Base-by-base conservation (phyloP, 2,113 vertebrate genomes). In the Sitta europaea region DNA sequence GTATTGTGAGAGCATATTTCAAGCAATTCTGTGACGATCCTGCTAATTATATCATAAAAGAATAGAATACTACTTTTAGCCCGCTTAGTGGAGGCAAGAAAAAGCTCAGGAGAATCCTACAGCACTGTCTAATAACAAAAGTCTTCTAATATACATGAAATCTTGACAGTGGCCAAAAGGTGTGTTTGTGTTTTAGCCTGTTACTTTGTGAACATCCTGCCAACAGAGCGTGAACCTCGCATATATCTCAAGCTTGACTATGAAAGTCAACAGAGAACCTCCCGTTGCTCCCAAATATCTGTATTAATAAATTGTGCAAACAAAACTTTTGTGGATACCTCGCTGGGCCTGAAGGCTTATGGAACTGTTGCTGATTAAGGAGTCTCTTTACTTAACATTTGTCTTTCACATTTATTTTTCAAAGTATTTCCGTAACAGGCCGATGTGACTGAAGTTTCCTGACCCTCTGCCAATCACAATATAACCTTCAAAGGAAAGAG, bases 401-500 rank as follows among this genome's bases (percentile, higher is more conserved):
- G 93, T 92, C 93, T 97, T 93, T 97, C 92, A 94, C 94, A 73
- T 96, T 96, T 93, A 94, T 88, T 93, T 97, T 96, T 96, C 93
- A 96, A 97, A 97, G 90, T 94, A 86, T 93, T 97, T 97, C 96
- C 85, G 63, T 74, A 95, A 79, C 85, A 80, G 85, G 15, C 78
- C 82, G 33, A 86, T 90, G 90, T 97, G 92, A 93, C 81, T 97
- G 90, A 97, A 96, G 88, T 97, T 97, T 97, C 82, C 93, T 96
- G 96, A 97, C 94, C 92, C 92, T 92, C 88, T 96, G 94, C 96
- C 96, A 96, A 80, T 97, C 96, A 96, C 94, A 86, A 96, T 94
- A 96, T 97, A 96, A 95, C 92, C 92, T 96, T 97, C 96, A 96
- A 97, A 97, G 96, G 85, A 63, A 93, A 93, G 65, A 96, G 94